phyloP scores from a whole-genome alignment of 2,797 vertebrate genomes.

The Pempheris klunzingeri region DNA sequence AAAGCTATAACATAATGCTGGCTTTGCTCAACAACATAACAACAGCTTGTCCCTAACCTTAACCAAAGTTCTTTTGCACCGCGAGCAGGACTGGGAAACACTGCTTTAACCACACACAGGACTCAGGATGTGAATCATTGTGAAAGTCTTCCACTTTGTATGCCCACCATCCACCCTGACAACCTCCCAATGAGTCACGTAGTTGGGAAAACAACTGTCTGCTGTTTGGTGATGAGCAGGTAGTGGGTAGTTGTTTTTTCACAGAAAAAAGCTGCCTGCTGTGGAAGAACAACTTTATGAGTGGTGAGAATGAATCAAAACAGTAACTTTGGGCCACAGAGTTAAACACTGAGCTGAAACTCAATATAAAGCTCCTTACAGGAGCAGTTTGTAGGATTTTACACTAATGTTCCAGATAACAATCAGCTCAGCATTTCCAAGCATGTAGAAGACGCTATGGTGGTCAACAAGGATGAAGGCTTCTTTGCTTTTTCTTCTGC shows the following conservation, averaged over 20 bases:
- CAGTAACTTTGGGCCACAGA: background rate
- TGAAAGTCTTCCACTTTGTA: background rate
- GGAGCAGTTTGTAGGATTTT: too few species aligned
- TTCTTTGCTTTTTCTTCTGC: too few species aligned
- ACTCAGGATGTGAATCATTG: background rate
- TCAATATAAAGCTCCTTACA: background rate
- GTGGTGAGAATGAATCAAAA: background rate
- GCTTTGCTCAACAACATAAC: too few species aligned
- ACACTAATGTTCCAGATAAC: too few species aligned
- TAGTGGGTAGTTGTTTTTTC: background rate
- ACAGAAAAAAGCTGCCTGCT: background rate
- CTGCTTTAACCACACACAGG: background rate
- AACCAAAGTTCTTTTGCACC: background rate
- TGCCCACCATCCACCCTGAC: slow-evolving; percentile 4
- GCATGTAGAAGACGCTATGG: too few species aligned
- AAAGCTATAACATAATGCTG: too few species aligned
- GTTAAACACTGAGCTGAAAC: background rate
- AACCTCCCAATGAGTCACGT: slow-evolving; percentile 1
- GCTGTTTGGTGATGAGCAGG: background rate
- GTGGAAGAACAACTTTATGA: background rate
- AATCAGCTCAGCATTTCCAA: too few species aligned
- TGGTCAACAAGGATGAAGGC: too few species aligned
- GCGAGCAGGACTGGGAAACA: too few species aligned
- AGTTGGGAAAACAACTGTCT: slow-evolving; percentile 3
- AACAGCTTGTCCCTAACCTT: background rate